Base-by-base conservation (phyloP, 2,113 vertebrate species). In the Triplophysa dalaica region DNA sequence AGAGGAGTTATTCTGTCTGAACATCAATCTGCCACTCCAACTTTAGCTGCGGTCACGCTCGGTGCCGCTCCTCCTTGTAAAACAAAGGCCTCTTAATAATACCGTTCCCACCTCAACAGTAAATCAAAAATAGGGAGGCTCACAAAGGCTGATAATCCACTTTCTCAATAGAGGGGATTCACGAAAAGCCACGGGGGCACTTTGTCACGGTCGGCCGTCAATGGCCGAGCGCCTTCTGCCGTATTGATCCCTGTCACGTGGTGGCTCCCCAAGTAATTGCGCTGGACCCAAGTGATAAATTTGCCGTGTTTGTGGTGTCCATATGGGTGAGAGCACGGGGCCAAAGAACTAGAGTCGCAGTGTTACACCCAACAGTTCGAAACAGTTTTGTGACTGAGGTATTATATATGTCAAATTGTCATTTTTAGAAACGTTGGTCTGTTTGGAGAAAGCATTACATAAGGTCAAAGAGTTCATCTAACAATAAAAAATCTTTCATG, bases 201-300 rank as follows among this genome's bases (percentile, higher is more conserved):
- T 92, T 86, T 90, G 86, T 91, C 87, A 92, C 72, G 84, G 85
- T 79, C 83, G 63, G 75, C 78, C 89, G 87, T 92, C 89, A 87
- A 89, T 91, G 89, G 83, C 83, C 64, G 58, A 79, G 84, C 78
- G 86, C 88, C 89, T 94, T 93, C 93, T 93, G 86, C 88, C 84
- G 82, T 87, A 91, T 92, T 88, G 92, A 93, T 91, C 91, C 86
- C 83, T 62, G 77, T 90, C 89, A 86, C 87, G 80, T 90, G 88
- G 82, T 72, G 89, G 78, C 85, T 87, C 87, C 83, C 83, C 12
- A 79, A 85, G 90, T 94, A 90, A 92, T 92, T 93, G 86, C 86
- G 85, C 82, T 84, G 79, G 72, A 76, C 85, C 89, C 80, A 75
- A 77, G 88, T 89, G 89, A 93, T 91, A 89, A 92, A 92, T 93